These are phyloP conservation scores for Watsonalla cultraria DNA, from an alignment of 2,888 invertebrate species.

Conservation along the genomic window DNA sequence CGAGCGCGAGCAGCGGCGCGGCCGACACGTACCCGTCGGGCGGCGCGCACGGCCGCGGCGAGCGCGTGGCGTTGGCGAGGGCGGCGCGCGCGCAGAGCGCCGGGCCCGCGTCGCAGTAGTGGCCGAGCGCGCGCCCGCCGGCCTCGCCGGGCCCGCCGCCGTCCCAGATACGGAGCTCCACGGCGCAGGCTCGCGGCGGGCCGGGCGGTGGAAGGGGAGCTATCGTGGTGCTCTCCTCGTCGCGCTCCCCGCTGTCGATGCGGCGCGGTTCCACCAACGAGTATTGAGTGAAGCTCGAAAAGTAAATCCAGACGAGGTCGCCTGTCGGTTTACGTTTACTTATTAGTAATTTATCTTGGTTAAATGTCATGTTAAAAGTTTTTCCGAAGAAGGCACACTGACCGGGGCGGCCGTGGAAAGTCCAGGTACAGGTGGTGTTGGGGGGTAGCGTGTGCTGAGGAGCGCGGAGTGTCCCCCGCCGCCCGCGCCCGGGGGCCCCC, in stretches of 20 bases:
- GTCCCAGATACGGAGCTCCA: slow-evolving; percentile 86
- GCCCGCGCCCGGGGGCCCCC: slow-evolving; percentile 75
- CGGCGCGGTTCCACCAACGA: slow-evolving; percentile 78
- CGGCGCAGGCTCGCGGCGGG: slow-evolving; percentile 74
- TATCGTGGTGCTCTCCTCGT: slow-evolving; percentile 37
- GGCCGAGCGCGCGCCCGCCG: slow-evolving; percentile 76
- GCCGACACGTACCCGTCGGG: slow-evolving; percentile 87
- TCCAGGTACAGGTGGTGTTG: slow-evolving; percentile 92
- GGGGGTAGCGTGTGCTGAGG: slow-evolving; percentile 91
- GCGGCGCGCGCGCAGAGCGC: slow-evolving; percentile 90
- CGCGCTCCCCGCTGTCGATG: slow-evolving; percentile 77
- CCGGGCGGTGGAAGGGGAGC: slow-evolving; percentile 10
- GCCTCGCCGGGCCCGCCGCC: slow-evolving; percentile 79
- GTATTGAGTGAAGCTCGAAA: slow-evolving; percentile 90
- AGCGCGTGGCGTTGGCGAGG: slow-evolving; percentile 83
- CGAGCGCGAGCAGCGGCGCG: slow-evolving; percentile 52
- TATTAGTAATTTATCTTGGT: too few species aligned
- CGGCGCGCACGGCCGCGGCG: slow-evolving; percentile 87
- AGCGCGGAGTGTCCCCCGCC: slow-evolving; percentile 86
- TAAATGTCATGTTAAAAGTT: too few species aligned
- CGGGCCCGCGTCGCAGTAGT: slow-evolving; percentile 87
- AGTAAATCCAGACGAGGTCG: slow-evolving; percentile 92
- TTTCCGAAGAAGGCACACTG: slow-evolving; percentile 2
- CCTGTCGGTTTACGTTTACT: slow-evolving; percentile 40
- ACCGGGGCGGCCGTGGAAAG: slow-evolving; percentile 86